phyloP scores from a whole-genome alignment of 2,888 invertebrate species.

The Eubasilissa splendida region DNA sequence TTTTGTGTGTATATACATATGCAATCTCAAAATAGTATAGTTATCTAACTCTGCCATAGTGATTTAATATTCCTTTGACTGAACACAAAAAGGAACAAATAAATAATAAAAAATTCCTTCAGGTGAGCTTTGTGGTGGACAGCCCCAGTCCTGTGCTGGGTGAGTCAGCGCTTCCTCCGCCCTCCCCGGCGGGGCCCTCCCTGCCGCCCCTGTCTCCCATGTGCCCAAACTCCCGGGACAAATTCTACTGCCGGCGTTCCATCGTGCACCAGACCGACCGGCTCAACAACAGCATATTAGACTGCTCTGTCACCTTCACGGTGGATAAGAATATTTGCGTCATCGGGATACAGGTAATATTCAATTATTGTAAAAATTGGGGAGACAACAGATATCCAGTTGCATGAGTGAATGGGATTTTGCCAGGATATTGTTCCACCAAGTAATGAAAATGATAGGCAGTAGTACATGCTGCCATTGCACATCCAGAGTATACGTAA shows the following conservation, averaged over 20 bases:
- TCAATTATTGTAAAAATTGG: background rate
- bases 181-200: slow-evolving; percentile 15
- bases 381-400: too few species aligned
- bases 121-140: slow-evolving; percentile 69
- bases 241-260: slow-evolving; percentile 80
- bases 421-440: too few species aligned
- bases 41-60: too few species aligned
- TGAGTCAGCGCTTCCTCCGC: slow-evolving; percentile 60
- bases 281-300: slow-evolving; percentile 82
- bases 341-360: slow-evolving; percentile 77
- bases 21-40: too few species aligned
- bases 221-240: slow-evolving; percentile 65
- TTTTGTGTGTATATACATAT: too few species aligned
- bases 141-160: slow-evolving; percentile 67
- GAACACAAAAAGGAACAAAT: too few species aligned
- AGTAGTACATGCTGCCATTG: too few species aligned
- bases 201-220: slow-evolving; percentile 15
- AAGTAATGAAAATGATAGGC: too few species aligned
- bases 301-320: slow-evolving; percentile 85
- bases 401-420: too few species aligned
- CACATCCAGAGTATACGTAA: too few species aligned
- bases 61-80: too few species aligned
- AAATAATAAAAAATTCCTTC: slow-evolving; percentile 32
- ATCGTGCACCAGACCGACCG: slow-evolving; percentile 80
- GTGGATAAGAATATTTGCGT: slow-evolving; percentile 87